Evolutionary conservation across 1,140 invertebrate species (phyloP).

Genomic region (Solenopsis invicta): DNA sequence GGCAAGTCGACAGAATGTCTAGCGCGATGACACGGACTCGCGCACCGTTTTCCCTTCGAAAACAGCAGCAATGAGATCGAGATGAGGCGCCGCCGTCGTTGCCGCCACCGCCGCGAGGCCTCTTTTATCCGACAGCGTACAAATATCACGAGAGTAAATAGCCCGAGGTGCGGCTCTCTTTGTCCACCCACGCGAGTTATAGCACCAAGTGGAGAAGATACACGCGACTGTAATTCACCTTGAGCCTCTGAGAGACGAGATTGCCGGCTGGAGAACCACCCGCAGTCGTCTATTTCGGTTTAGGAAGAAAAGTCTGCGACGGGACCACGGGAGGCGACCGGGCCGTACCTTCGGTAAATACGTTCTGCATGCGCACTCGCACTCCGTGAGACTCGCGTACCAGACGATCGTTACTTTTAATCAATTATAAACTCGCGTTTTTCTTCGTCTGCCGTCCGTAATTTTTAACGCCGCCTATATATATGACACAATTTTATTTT

Average conservation of each 20-base stretch:
- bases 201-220: constrained; percentile 49
- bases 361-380: constrained; percentile 9
- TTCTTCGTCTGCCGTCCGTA: neutral
- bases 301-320: constrained; percentile 43
- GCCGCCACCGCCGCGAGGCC: constrained; percentile 27
- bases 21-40: neutral
- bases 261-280: constrained; percentile 50
- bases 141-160: constrained; percentile 68
- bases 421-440: neutral
- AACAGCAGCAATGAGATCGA: neutral
- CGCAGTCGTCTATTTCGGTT: constrained; percentile 57
- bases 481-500: neutral
- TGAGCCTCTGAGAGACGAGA: constrained; percentile 66
- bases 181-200: constrained; percentile 62
- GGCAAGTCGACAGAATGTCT: constrained; percentile 8
- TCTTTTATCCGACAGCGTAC: constrained; percentile 51
- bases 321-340: neutral
- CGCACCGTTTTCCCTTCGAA: constrained; percentile 17
- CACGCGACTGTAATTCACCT: constrained; percentile 62
- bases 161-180: constrained; percentile 51
- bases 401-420: constrained; percentile 34
- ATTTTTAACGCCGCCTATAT: neutral
- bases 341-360: constrained; percentile 28
- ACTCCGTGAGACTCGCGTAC: neutral
- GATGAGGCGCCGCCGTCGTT: neutral